Conservation (phyloP, 1,140 invertebrate genomes). For the Sinonovacula constricta region DNA sequence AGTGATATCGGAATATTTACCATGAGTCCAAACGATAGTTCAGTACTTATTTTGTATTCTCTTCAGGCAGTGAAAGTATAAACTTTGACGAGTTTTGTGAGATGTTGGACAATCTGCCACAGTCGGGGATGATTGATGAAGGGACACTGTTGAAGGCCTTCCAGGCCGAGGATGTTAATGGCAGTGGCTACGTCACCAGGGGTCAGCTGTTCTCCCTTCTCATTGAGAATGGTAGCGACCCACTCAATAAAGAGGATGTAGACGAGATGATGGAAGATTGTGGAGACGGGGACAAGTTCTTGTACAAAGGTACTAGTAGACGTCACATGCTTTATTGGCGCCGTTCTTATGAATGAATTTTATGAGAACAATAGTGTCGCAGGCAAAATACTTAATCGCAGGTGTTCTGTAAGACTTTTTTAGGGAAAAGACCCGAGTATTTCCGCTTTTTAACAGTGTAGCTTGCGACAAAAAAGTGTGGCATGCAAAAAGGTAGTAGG, state of each 20-base stretch:
- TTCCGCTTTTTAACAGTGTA: not conserved
- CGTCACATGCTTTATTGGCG: not conserved
- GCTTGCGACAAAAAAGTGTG: not conserved
- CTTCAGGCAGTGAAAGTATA: constrained; percentile 40
- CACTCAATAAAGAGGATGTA: constrained; percentile 40
- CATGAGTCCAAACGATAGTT: no score
- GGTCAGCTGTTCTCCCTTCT: constrained; percentile 32
- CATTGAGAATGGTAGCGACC: constrained; percentile 43
- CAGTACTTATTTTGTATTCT: no score
- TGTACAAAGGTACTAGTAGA: constrained; percentile 34
- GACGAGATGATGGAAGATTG: constrained; percentile 52
- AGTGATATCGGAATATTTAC: no score
- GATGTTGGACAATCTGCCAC: constrained; percentile 39
- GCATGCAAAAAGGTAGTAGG: not conserved
- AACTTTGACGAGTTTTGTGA: constrained; percentile 47
- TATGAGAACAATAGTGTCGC: not conserved
- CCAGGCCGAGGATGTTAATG: constrained; percentile 33
- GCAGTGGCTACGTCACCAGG: constrained; percentile 32
- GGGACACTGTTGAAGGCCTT: constrained; percentile 23
- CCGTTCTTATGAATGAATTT: not conserved
- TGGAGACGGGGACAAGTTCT: constrained; percentile 40
- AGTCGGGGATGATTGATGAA: constrained; percentile 46
- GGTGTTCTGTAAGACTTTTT: not conserved
- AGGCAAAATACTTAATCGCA: not conserved
- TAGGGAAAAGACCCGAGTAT: not conserved